Evolutionary conservation across 2,888 invertebrate genomes (phyloP), one percentile per base, ranked within the genome.

Genomic region (Aplocera efformata): DNA sequence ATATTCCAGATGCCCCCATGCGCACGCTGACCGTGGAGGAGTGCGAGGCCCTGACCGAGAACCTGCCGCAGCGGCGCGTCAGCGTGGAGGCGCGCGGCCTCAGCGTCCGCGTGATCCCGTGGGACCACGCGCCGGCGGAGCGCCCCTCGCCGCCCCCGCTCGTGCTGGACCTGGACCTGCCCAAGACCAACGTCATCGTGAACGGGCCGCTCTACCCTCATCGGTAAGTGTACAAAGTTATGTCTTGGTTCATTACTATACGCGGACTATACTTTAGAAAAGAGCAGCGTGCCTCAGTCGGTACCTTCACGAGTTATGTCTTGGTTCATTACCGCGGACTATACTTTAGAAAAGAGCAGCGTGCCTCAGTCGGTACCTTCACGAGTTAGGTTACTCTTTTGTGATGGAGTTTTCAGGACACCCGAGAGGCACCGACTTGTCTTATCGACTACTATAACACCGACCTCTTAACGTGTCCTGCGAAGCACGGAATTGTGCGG

Each of bases 21-120:
- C 77, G 78, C 1, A 60, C 59, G 0, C 48, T 86, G 0, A 86
- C 86, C 0, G 72, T 85, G 6, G 86, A 86, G 53, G 85, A 86
- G 48, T 75, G 76, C 31, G 85, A 86, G 0, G 64, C 81, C 0
- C 59, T 86, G 0, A 53, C 42, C 1, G 76, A 77, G 1, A 84
- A 85, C 44, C 29, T 83, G 6, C 86, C 86, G 0, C 72, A 73
- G 42, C 64, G 68, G 7, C 68, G 69, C 0, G 48, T 69, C 0
- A 57, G 46, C 1, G 7, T 81, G 0, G 63, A 73, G 1, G 42
- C 65, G 1, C 44, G 28, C 0, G 70, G 67, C 0, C 13, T 81
- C 1, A 59, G 56, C 5, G 8, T 79, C 1, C 60, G 67, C 0
- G 1, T 77, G 1, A 7, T 56, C 0, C 83, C 85, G 0, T 76